phyloP scores from a whole-genome alignment of 2,113 vertebrate genomes.

The Rutilus rutilus region DNA sequence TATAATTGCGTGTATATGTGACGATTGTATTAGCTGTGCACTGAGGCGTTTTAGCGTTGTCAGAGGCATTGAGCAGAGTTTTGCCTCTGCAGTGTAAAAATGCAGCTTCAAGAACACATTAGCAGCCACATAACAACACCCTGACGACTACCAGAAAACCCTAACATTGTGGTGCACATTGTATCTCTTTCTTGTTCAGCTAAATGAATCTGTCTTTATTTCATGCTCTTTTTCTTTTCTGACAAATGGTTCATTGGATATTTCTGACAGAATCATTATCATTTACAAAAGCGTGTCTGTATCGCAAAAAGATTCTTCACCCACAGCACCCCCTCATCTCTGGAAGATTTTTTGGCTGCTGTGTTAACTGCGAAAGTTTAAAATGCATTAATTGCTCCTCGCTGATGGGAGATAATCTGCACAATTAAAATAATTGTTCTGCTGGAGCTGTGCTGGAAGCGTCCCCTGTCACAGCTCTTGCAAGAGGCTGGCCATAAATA shows the following conservation, averaged over 20 bases:
- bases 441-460: constrained; percentile 45
- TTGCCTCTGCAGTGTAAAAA: background rate
- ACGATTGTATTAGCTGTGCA: background rate
- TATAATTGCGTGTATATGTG: background rate
- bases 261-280: background rate
- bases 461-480: constrained; percentile 52
- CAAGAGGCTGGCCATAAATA: constrained; percentile 55
- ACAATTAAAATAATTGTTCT: constrained; percentile 59
- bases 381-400: constrained; percentile 33
- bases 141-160: background rate
- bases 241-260: background rate
- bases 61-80: background rate
- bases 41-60: background rate
- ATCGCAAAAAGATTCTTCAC: background rate
- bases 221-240: background rate
- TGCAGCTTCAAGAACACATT: background rate
- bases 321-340: background rate
- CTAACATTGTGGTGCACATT: background rate
- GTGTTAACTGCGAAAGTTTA: constrained; percentile 17
- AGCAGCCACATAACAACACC: background rate
- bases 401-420: constrained; percentile 18
- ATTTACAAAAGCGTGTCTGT: background rate
- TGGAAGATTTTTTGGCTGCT: background rate
- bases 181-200: background rate
- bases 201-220: background rate